Conservation (phyloP, 1,140 invertebrate genomes). For the Araneus ventricosus region DNA sequence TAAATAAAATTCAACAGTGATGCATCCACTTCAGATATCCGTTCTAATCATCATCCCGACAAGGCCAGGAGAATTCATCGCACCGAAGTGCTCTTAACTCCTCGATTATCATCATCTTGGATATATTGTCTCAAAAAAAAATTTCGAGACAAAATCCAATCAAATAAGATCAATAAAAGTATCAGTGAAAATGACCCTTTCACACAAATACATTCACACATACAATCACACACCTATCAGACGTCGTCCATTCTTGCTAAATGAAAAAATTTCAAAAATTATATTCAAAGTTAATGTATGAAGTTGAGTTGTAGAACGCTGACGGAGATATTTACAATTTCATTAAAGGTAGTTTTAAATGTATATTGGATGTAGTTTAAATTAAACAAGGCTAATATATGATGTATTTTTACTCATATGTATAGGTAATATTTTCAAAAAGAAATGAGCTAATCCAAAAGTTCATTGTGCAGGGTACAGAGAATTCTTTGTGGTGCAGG, state of each 20-base stretch:
- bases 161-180: constrained; percentile 62
- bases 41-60: constrained; percentile 43
- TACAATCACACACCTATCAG: neutral
- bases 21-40: constrained; percentile 65
- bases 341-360: too few relatives aligned
- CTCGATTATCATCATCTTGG: constrained; percentile 57
- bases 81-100: constrained; percentile 44
- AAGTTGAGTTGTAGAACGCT: neutral
- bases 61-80: constrained; percentile 45
- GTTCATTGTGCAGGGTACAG: too few relatives aligned
- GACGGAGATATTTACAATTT: too few relatives aligned
- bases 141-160: constrained; percentile 21
- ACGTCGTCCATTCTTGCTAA: neutral
- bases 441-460: too few relatives aligned
- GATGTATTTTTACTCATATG: too few relatives aligned
- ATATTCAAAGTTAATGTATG: neutral
- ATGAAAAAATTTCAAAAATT: too few relatives aligned
- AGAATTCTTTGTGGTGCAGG: too few relatives aligned
- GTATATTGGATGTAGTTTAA: too few relatives aligned
- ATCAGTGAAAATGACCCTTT: constrained; percentile 2
- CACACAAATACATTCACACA: constrained; percentile 21
- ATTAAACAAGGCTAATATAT: too few relatives aligned
- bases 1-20: neutral
- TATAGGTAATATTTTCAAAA: too few relatives aligned
- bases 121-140: neutral